phyloP scores from a whole-genome alignment of 2,888 invertebrate species.

The Drosophila kanekoi region DNA sequence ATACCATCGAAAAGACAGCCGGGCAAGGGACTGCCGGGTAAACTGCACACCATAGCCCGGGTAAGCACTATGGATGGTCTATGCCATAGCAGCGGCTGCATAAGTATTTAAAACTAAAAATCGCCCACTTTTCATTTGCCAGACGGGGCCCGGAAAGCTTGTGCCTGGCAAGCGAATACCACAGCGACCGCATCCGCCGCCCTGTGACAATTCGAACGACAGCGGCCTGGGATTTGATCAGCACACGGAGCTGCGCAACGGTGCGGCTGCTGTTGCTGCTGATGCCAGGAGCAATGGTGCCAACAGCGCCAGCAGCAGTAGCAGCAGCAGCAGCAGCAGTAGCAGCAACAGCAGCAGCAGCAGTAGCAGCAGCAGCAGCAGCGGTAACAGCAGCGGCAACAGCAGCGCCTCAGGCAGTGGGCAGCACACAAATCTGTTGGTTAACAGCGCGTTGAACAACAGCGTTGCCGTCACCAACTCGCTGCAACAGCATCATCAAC shows the following conservation, averaged over 20 bases:
- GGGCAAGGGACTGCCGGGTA: constrained; percentile 85
- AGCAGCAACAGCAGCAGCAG: constrained; percentile 42
- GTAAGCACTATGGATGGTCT: constrained; percentile 62
- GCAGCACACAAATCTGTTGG: constrained; percentile 55
- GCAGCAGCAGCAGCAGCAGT: constrained; percentile 17
- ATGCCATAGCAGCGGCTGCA: neutral
- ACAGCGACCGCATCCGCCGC: constrained; percentile 86
- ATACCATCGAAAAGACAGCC: constrained; percentile 88
- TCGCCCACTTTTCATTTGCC: neutral
- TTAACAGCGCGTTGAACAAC: constrained; percentile 57
- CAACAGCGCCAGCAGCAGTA: constrained; percentile 38
- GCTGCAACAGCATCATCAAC: constrained; percentile 66
- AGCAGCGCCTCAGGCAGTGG: constrained; percentile 25
- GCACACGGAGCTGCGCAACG: constrained; percentile 87
- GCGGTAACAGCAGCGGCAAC: too few species aligned
- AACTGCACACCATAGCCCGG: constrained; percentile 86
- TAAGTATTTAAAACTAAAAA: neutral
- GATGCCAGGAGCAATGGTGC: constrained; percentile 30
- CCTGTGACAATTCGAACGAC: constrained; percentile 95
- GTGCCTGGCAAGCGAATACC: constrained; percentile 84
- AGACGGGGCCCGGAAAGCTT: constrained; percentile 84
- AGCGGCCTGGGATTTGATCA: constrained; percentile 95
- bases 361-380: constrained; percentile 30
- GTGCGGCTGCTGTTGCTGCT: constrained; percentile 29
- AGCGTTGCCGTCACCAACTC: constrained; percentile 62